phyloP scores from a whole-genome alignment of 2,797 vertebrate genomes.

The Sphenopsis melanotis region DNA sequence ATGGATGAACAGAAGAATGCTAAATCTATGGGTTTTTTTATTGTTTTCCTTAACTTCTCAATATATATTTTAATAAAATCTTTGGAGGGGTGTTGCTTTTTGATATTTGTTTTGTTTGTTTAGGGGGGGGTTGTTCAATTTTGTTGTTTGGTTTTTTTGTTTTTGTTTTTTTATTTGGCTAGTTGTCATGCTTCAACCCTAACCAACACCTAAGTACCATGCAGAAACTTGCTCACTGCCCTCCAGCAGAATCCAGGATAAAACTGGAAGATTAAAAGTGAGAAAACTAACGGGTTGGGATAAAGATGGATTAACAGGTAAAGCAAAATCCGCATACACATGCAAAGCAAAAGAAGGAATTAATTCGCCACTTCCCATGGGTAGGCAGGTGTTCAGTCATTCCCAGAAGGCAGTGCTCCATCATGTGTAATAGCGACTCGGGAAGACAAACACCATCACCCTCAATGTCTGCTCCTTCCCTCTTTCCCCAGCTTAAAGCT shows the following conservation, averaged over 20 bases:
- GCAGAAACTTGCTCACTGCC: neutral
- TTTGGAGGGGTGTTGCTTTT: neutral
- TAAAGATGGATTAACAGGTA: neutral
- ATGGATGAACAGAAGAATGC: neutral
- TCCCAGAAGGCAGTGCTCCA: neutral
- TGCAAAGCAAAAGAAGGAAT: neutral
- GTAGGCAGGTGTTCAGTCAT: neutral
- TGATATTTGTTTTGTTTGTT: neutral
- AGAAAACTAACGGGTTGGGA: neutral
- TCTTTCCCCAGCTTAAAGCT: neutral
- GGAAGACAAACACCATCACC: neutral
- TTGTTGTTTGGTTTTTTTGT: too few relatives aligned
- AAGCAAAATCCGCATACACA: neutral
- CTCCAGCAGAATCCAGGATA: neutral
- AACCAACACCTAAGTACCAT: neutral
- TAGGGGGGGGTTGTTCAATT: neutral
- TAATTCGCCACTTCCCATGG: neutral
- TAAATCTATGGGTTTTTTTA: neutral
- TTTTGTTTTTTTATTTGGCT: neutral
- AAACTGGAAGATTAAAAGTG: neutral
- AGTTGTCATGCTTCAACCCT: neutral
- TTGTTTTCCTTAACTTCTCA: neutral
- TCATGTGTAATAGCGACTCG: fast-evolving
- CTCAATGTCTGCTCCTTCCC: neutral
- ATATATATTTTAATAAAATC: neutral